phyloP scores from a whole-genome alignment of 2,888 invertebrate genomes.

The Pyrgus malvae region DNA sequence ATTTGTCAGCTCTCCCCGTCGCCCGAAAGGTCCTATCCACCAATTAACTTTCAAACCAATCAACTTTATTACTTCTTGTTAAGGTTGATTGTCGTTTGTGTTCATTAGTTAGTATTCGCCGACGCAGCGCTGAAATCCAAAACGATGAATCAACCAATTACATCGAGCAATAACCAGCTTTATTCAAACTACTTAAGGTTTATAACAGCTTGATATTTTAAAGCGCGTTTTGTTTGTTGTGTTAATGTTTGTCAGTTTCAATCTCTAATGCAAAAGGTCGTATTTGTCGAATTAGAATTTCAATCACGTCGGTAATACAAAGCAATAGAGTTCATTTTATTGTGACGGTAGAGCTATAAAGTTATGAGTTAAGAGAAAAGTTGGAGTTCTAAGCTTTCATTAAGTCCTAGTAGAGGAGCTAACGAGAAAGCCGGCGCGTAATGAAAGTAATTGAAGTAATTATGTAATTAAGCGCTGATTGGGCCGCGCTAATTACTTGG shows the following conservation, averaged over 20 bases:
- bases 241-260: not conserved
- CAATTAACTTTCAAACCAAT: slow-evolving; percentile 24
- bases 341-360: not conserved
- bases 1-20: slow-evolving; percentile 50
- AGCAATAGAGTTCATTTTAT: slow-evolving; percentile 1
- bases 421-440: slow-evolving; percentile 28
- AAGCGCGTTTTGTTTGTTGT: not conserved
- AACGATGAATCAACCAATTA: slow-evolving; percentile 15
- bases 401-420: slow-evolving; percentile 30
- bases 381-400: not conserved
- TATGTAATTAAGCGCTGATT: slow-evolving; percentile 33
- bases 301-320: not conserved
- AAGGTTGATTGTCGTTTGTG: slow-evolving; percentile 24
- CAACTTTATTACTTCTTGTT: slow-evolving; percentile 31
- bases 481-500: slow-evolving; percentile 25
- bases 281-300: not conserved
- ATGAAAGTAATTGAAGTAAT: slow-evolving; percentile 31
- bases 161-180: slow-evolving; percentile 10
- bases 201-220: not conserved
- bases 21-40: slow-evolving; percentile 40
- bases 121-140: slow-evolving; percentile 10
- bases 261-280: slow-evolving; percentile 1
- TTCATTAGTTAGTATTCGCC: slow-evolving; percentile 7
- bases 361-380: slow-evolving; percentile 1
- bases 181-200: not conserved